Evolutionary conservation across 2,113 vertebrate genomes (phyloP).

Genomic region (Callorhinus ursinus): DNA sequence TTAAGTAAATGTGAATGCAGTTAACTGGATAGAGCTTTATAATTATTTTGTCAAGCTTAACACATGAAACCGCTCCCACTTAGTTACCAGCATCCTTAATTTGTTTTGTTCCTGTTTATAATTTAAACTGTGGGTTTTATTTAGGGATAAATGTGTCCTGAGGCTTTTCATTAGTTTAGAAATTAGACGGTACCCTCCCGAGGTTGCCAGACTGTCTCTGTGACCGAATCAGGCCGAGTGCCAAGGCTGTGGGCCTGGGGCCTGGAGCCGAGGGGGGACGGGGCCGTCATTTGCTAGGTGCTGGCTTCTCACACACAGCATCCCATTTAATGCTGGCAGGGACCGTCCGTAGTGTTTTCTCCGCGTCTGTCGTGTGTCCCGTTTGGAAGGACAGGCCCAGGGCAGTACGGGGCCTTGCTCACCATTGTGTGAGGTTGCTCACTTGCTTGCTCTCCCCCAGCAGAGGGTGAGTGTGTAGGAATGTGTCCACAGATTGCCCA

Average conservation of each 20-base stretch:
- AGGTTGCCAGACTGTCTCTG: neutral
- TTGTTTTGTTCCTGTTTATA: conserved; percentile 70
- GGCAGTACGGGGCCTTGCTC: fast-evolving
- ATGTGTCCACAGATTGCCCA: fast-evolving
- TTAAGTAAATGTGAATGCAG: neutral
- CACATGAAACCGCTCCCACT: conserved; percentile 35
- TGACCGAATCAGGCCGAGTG: neutral
- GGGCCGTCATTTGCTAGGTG: neutral
- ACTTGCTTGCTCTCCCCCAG: neutral
- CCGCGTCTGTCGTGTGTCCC: neutral
- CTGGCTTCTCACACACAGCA: fast-evolving
- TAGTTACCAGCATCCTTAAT: conserved; percentile 54
- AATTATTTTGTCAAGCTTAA: conserved; percentile 63
- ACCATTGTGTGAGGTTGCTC: too few species aligned
- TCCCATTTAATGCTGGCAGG: neutral
- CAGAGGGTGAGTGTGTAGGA: neutral
- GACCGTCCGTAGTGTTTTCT: neutral
- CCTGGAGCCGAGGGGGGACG: too few species aligned
- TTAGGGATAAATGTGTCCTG: conserved; percentile 42
- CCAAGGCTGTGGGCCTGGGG: neutral
- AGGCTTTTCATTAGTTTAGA: conserved; percentile 56
- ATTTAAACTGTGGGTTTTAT: conserved; percentile 57
- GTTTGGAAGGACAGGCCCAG: neutral
- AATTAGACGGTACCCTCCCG: neutral
- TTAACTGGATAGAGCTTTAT: neutral